Evolutionary conservation across 2,113 vertebrate genomes (phyloP).

Genomic region (Psammodynastes pulverulentus): DNA sequence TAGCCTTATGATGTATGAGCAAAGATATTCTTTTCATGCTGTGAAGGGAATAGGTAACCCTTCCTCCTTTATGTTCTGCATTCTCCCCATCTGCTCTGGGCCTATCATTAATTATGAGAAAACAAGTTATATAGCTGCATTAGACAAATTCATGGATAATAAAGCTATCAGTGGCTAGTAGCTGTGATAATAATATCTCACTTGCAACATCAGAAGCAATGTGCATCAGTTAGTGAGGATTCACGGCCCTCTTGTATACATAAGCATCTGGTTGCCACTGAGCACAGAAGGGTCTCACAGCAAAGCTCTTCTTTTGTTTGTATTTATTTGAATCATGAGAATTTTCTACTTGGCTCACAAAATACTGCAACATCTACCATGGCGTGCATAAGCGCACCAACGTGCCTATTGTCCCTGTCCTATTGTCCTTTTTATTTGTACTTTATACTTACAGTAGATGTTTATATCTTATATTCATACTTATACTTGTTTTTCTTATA

Average conservation of each 20-base stretch:
- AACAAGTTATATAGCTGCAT: background rate
- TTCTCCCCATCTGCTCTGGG: background rate
- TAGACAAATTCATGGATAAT: background rate
- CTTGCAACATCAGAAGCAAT: background rate
- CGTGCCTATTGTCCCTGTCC: too few relatives aligned
- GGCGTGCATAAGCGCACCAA: too few relatives aligned
- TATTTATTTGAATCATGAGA: background rate
- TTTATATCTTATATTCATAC: too few relatives aligned
- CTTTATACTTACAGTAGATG: too few relatives aligned
- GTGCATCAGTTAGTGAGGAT: background rate
- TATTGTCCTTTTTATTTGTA: too few relatives aligned
- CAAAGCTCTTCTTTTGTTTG: background rate
- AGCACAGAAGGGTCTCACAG: background rate
- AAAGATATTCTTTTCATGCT: background rate
- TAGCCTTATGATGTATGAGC: background rate
- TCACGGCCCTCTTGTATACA: background rate
- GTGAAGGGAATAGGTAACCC: background rate
- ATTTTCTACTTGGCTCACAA: background rate
- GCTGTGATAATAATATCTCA: background rate
- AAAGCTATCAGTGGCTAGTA: background rate
- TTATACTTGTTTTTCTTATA: too few relatives aligned
- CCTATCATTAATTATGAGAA: background rate
- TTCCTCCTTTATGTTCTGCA: background rate
- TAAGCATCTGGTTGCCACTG: background rate
- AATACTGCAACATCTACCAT: background rate